Evolutionary conservation across 2,888 invertebrate genomes (phyloP).

Genomic region (Crossocerus cetratus): DNA sequence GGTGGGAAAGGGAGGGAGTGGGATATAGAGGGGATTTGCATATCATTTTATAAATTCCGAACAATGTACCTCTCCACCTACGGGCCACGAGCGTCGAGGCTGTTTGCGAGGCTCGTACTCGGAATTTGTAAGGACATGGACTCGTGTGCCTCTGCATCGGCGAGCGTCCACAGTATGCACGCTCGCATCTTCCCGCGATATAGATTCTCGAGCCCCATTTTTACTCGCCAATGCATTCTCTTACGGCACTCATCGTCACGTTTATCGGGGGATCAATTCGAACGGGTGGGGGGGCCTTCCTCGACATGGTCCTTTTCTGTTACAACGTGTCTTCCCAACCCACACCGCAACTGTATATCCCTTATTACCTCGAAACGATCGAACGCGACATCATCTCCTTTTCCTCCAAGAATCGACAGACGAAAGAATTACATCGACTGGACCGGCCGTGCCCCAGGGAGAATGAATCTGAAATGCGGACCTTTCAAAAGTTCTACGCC

Average conservation of each 20-base stretch:
- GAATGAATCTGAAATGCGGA: conserved; percentile 18
- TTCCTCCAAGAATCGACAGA: conserved; percentile 12
- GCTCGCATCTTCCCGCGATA: not conserved
- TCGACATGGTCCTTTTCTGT: no score
- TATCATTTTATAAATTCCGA: conserved; percentile 68
- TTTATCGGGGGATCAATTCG: not conserved
- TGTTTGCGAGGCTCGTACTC: conserved; percentile 1
- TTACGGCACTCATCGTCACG: not conserved
- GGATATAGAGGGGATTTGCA: conserved; percentile 65
- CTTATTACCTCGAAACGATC: conserved; percentile 15
- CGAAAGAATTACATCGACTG: conserved; percentile 23
- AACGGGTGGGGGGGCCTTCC: no score
- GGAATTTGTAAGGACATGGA: conserved; percentile 45
- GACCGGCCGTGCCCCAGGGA: conserved; percentile 2
- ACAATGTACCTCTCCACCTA: conserved; percentile 47
- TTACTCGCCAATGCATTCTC: conserved; percentile 3
- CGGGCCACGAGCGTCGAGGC: conserved; percentile 6
- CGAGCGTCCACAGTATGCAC: not conserved
- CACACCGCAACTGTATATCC: no score
- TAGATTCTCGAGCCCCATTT: conserved; percentile 26
- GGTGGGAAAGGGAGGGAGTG: conserved; percentile 45
- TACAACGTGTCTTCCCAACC: no score
- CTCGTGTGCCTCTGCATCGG: conserved; percentile 2
- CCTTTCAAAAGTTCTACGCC: conserved; percentile 25
- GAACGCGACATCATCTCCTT: not conserved